A percentile compares a stretch with the other conserved stretches of the same genome.
These are phyloP conservation scores for Deilephila porcellus DNA, from an alignment of 2,888 invertebrate genomes.

Conservation along the genomic window DNA sequence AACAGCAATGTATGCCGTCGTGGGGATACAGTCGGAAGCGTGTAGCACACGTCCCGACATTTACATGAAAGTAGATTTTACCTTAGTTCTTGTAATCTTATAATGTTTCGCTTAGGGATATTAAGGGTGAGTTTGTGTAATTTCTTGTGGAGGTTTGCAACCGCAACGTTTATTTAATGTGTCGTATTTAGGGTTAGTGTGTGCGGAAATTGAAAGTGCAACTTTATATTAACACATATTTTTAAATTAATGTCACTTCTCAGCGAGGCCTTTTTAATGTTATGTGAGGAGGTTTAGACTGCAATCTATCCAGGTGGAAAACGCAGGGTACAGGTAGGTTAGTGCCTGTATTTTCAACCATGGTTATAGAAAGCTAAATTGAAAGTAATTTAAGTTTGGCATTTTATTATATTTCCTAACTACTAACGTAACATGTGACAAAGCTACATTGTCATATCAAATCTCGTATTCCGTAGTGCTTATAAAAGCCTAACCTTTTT, in stretches of 20 bases:
- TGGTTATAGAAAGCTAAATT: too few relatives aligned
- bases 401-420: neutral
- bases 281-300: too few relatives aligned
- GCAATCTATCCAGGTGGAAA: too few relatives aligned
- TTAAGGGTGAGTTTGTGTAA: neutral
- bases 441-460: neutral
- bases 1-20: constrained; percentile 47
- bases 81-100: constrained; percentile 13
- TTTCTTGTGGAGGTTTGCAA: neutral
- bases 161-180: too few relatives aligned
- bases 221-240: too few relatives aligned
- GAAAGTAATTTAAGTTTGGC: too few relatives aligned
- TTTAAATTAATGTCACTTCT: too few relatives aligned
- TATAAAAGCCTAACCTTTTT: neutral
- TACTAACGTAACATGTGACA: neutral
- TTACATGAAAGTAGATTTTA: constrained; percentile 24
- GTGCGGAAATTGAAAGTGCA: too few relatives aligned
- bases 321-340: too few relatives aligned
- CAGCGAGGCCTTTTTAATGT: too few relatives aligned
- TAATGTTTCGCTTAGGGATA: constrained; percentile 3
- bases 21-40: constrained; percentile 22
- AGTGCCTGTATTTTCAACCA: too few relatives aligned
- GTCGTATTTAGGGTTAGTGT: too few relatives aligned
- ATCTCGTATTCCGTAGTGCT: neutral
- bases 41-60: constrained; percentile 11